Evolutionary conservation across 1,140 invertebrate species (phyloP).

Genomic region (Fopius arisanus): DNA sequence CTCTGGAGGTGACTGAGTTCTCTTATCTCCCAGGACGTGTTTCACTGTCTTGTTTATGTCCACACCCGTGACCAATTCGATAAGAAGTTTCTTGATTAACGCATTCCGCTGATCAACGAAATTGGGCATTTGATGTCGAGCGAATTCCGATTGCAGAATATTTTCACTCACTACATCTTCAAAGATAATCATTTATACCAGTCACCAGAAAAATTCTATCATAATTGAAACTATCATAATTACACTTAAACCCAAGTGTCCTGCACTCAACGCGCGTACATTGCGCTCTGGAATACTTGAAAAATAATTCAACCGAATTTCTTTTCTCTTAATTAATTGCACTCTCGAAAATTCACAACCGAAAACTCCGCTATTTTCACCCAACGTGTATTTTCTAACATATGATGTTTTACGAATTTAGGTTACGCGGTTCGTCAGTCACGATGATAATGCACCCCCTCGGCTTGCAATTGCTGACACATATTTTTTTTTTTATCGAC

Average conservation of each 20-base stretch:
- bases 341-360: background rate
- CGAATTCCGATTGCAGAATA: background rate
- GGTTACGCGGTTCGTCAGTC: constrained; percentile 25
- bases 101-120: background rate
- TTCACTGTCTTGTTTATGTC: constrained; percentile 24
- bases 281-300: no score
- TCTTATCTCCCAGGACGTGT: constrained; percentile 9
- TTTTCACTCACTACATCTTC: background rate
- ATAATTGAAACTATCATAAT: no score
- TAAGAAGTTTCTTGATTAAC: constrained; percentile 2
- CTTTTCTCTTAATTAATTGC: no score
- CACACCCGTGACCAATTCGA: background rate
- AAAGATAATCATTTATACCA: no score
- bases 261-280: no score
- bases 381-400: background rate
- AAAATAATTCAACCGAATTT: no score
- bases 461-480: constrained; percentile 18
- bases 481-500: constrained; percentile 26
- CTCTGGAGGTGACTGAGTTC: background rate
- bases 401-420: constrained; percentile 8
- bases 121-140: background rate
- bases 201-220: no score
- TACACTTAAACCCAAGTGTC: no score
- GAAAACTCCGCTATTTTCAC: background rate
- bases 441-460: constrained; percentile 20